Conservation (phyloP, 1,140 invertebrate species). For the Brachionus manjavacas region DNA sequence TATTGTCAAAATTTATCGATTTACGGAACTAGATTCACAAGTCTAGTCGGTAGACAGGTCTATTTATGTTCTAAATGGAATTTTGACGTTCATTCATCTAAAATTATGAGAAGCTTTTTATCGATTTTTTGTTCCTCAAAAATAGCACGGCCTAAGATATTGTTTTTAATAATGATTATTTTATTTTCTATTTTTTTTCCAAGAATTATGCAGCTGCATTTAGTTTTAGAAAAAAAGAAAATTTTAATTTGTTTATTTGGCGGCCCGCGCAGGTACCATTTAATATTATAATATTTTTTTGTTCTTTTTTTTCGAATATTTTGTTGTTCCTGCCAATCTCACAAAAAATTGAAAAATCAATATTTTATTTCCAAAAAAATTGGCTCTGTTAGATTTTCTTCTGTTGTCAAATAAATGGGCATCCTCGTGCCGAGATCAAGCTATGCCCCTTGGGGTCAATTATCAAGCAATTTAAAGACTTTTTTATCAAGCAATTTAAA, state of each 20-base stretch:
- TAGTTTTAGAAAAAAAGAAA: neutral
- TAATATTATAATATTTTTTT: neutral
- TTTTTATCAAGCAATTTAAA: no score
- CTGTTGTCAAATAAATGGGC: no score
- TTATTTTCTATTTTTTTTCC: neutral
- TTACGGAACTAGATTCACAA: neutral
- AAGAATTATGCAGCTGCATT: neutral
- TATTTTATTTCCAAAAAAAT: neutral
- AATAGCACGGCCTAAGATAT: neutral
- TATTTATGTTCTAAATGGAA: neutral
- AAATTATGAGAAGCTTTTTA: conserved; percentile 23
- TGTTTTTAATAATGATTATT: conserved; percentile 21
- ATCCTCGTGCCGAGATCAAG: no score
- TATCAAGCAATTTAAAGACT: no score
- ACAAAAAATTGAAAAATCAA: neutral
- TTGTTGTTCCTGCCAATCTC: neutral
- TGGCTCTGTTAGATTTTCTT: neutral
- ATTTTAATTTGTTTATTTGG: neutral
- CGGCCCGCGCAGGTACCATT: neutral
- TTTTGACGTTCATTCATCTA: neutral
- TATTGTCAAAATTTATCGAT: conserved; percentile 8
- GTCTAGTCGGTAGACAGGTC: conserved; percentile 25
- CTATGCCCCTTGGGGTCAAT: no score
- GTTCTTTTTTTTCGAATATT: neutral
- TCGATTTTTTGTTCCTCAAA: neutral